Conservation (phyloP, 1,140 invertebrate genomes). For the Drosophila bipectinata region DNA sequence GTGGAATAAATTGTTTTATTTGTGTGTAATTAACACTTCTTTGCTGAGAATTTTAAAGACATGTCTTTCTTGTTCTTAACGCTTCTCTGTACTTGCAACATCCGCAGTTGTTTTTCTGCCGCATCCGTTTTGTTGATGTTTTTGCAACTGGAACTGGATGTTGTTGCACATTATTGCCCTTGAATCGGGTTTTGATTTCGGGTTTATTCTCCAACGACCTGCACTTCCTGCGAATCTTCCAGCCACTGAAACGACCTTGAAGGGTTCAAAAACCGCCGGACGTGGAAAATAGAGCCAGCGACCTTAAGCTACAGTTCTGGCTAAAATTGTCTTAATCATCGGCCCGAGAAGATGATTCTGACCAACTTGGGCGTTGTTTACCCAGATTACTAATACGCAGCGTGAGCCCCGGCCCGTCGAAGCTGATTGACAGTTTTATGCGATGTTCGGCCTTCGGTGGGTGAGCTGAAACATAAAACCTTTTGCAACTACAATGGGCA, state of each 20-base stretch:
- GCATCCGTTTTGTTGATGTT: slow-evolving; percentile 68
- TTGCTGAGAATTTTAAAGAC: slow-evolving; percentile 5
- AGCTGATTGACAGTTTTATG: slow-evolving; percentile 63
- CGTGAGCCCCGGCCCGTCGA: slow-evolving; percentile 26
- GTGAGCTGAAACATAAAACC: slow-evolving; percentile 50
- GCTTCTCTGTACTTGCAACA: slow-evolving; percentile 45
- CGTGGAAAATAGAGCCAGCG: slow-evolving; percentile 16
- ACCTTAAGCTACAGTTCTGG: slow-evolving; percentile 27
- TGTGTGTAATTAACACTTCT: slow-evolving; percentile 18
- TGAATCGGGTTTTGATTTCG: slow-evolving; percentile 60
- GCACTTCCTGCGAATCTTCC: slow-evolving; percentile 64
- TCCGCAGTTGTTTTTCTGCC: slow-evolving; percentile 46
- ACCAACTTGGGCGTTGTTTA: not conserved
- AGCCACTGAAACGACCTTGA: slow-evolving; percentile 41
- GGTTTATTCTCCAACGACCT: slow-evolving; percentile 46
- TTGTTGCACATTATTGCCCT: slow-evolving; percentile 55
- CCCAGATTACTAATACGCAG: slow-evolving; percentile 51
- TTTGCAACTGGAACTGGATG: slow-evolving; percentile 33
- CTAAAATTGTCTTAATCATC: slow-evolving; percentile 45
- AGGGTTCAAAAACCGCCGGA: slow-evolving; percentile 56
- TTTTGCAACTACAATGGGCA: slow-evolving; percentile 61
- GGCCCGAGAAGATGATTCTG: slow-evolving; percentile 22
- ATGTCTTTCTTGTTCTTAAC: slow-evolving; percentile 25
- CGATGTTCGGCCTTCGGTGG: slow-evolving; percentile 59
- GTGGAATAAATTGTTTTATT: not conserved